Base-by-base conservation (phyloP, 2,113 vertebrate species). In the Campylorhamphus procurvoides region DNA sequence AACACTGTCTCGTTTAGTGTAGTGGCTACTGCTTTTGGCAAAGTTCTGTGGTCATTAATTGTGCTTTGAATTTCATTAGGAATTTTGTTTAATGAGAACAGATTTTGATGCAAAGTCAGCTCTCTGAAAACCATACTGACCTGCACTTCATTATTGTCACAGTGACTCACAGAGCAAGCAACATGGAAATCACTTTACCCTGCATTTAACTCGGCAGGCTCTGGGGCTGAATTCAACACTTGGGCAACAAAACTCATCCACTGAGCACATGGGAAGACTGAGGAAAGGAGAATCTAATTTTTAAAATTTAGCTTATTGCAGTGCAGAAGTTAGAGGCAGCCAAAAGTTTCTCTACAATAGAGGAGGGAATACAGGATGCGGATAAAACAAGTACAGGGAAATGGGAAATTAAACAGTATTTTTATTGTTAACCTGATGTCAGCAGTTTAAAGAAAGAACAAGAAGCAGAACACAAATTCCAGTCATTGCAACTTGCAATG, bases 1-100 rank as follows among this genome's bases (percentile, higher is more conserved):
- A 89, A 75, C 80, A 72, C 33, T 31, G 49, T 82, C 72, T 95
- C 64, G 12, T 93, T 89, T 86, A 88, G 37, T 77, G 84, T 80
- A 96, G 75, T 56, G 44, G 37, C 85, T 95, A 73, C 33, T 64
- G 80, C 80, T 94, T 84, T 91, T 87, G 80, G 83, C 68, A 89
- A 88, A 94, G 90, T 81, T 74, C 83, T 68, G 17, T 72, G 60
- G 56, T 89, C n/a, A 19, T 94, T 97, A 92, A 92, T 93, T 90
- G 76, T 88, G 37, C 60, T 92, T 93, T 88, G 66, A 78, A 88
- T 80, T 91, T 96, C 50, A n/a, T 40, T 75, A 64, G 73, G 44
- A 89, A 84, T 90, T 96, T 92, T 89, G 44, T 24, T 90, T 94
- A 92, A 92, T 81, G 68, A 69, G 78, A 85, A 68, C 37, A 87